These are phyloP conservation scores for Phoenoteleia sp. DNA, from an alignment of 2,888 invertebrate species.

Conservation along the genomic window DNA sequence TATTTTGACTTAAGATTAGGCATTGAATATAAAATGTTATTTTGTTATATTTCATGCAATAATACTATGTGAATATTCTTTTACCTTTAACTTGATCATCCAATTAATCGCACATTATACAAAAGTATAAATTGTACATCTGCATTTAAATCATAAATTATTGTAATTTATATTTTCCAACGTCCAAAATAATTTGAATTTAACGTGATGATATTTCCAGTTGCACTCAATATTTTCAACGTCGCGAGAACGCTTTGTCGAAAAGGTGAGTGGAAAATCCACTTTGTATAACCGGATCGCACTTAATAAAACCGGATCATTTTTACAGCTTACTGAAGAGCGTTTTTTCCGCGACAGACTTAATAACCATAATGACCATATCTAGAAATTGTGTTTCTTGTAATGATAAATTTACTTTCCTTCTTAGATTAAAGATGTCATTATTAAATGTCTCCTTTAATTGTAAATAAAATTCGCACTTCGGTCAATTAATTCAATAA, in stretches of 20 bases:
- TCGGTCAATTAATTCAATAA: too few species aligned
- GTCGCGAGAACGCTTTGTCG: slow-evolving; percentile 26
- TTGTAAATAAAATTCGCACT: too few species aligned
- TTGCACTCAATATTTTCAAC: background rate
- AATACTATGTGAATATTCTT: too few species aligned
- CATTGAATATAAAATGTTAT: too few species aligned
- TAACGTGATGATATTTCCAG: slow-evolving; percentile 18
- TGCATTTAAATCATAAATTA: too few species aligned
- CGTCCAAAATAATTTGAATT: slow-evolving; percentile 18
- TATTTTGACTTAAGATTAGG: too few species aligned
- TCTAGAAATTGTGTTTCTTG: slow-evolving; percentile 53
- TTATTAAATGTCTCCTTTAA: too few species aligned
- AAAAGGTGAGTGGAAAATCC: slow-evolving; percentile 60
- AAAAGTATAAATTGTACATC: too few species aligned
- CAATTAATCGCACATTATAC: too few species aligned
- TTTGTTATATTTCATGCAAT: too few species aligned
- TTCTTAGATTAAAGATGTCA: background rate
- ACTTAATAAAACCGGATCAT: slow-evolving; percentile 57
- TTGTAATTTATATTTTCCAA: background rate
- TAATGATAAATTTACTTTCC: slow-evolving; percentile 47
- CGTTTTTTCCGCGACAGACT: slow-evolving; percentile 42
- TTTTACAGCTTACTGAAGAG: slow-evolving; percentile 37
- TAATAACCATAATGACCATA: slow-evolving; percentile 56
- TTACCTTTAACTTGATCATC: too few species aligned
- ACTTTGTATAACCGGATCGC: slow-evolving; percentile 63